These are phyloP conservation scores for Minunthozetes semirufus DNA, from an alignment of 2,888 invertebrate genomes.

Conservation along the genomic window DNA sequence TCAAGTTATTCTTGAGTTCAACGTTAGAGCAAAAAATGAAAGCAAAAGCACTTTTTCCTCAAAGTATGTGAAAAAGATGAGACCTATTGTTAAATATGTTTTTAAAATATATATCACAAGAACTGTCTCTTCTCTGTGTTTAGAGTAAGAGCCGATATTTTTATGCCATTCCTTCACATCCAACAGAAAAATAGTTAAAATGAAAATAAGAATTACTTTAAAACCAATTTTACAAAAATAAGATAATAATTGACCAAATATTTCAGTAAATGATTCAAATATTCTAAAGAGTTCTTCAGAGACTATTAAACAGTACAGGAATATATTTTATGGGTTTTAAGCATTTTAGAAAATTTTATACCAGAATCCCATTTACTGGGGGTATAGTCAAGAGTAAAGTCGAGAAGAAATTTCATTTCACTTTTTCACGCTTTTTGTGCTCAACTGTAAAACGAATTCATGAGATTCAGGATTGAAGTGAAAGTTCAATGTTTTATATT, in stretches of 20 bases:
- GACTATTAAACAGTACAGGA: neutral
- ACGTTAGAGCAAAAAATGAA: neutral
- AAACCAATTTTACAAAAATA: neutral
- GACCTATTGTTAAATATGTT: neutral
- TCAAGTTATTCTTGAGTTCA: neutral
- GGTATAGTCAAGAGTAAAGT: too few relatives aligned
- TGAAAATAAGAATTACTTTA: neutral
- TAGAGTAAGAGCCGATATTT: neutral
- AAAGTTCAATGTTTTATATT: conserved; percentile 7
- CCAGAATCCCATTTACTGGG: too few relatives aligned
- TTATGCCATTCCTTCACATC: neutral
- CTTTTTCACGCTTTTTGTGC: neutral
- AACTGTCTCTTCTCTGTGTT: neutral
- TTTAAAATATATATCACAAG: neutral
- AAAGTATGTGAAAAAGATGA: neutral
- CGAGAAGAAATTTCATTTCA: neutral
- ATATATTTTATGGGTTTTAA: neutral
- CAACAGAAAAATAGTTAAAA: neutral
- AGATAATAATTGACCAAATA: neutral
- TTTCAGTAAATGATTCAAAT: neutral
- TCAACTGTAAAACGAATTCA: neutral
- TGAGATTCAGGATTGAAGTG: neutral
- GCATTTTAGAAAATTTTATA: too few relatives aligned
- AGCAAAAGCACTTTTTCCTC: neutral
- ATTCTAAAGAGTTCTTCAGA: neutral